These are phyloP conservation scores for Ctenicera cuprea DNA, from an alignment of 2,888 invertebrate species.

Conservation along the genomic window DNA sequence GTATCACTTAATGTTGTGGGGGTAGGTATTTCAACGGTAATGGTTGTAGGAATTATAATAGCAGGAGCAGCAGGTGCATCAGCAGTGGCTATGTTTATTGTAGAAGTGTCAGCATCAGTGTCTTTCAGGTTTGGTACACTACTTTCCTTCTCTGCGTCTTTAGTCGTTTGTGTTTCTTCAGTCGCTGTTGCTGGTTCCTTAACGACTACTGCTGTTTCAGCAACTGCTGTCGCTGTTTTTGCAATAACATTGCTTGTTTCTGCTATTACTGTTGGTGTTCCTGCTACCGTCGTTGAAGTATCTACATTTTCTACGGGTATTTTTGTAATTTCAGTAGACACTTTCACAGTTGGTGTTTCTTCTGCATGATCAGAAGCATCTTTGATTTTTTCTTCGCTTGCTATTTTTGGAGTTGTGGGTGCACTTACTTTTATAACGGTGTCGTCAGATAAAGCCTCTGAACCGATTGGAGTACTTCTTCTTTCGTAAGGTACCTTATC, in stretches of 20 bases:
- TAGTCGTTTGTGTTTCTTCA: neutral
- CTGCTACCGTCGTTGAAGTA: neutral
- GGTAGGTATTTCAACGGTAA: neutral
- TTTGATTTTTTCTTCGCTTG: slow-evolving; percentile 16
- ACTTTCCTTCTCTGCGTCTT: neutral
- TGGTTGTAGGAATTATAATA: neutral
- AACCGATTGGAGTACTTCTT: slow-evolving; percentile 34
- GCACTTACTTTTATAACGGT: neutral
- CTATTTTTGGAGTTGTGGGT: slow-evolving; percentile 3
- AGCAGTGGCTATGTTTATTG: neutral
- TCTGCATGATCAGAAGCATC: neutral
- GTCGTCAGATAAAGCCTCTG: neutral
- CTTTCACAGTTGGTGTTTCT: neutral
- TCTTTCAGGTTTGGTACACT: too few species aligned
- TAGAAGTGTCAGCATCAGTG: neutral
- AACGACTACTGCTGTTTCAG: neutral
- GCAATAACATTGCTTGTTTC: neutral
- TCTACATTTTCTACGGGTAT: neutral
- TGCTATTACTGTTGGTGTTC: neutral
- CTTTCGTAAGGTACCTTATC: neutral
- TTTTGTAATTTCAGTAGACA: neutral
- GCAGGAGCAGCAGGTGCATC: neutral
- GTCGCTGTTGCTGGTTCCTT: neutral
- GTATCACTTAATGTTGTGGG: neutral
- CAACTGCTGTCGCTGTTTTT: neutral